Percentiles rank a stretch among this genome's conserved stretches.
These are phyloP conservation scores for Cydia fagiglandana DNA, from an alignment of 1,140 invertebrate species.

Conservation along the genomic window DNA sequence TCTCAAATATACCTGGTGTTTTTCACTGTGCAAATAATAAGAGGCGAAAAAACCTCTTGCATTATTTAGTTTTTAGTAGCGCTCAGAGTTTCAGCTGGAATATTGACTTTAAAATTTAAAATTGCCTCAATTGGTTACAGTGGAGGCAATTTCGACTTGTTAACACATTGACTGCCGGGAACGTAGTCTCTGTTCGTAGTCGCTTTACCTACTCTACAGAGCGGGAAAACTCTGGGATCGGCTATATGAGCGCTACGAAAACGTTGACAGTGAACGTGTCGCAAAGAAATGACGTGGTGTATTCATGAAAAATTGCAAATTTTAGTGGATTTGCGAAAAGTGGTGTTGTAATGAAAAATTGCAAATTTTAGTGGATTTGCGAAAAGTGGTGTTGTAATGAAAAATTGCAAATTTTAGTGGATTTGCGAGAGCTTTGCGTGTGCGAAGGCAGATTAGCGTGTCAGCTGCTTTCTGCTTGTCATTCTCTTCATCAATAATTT, in stretches of 20 bases:
- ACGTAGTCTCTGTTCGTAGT: too few relatives aligned
- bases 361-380: neutral
- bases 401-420: too few relatives aligned
- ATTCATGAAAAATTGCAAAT: too few relatives aligned
- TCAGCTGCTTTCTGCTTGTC: too few relatives aligned
- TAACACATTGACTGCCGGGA: neutral
- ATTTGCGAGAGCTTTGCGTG: neutral
- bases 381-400: neutral
- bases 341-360: too few relatives aligned
- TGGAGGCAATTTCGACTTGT: neutral
- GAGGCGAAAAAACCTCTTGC: too few relatives aligned
- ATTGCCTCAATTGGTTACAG: constrained; percentile 1
- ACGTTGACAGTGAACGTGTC: too few relatives aligned
- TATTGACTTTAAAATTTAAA: constrained; percentile 3
- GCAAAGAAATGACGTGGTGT: neutral
- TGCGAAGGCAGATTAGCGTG: too few relatives aligned
- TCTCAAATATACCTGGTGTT: neutral
- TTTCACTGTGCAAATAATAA: constrained; percentile 22
- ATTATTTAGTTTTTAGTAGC: constrained; percentile 12
- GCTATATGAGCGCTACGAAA: too few relatives aligned
- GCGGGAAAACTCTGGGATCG: too few relatives aligned
- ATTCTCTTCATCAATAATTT: too few relatives aligned
- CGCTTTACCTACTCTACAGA: too few relatives aligned
- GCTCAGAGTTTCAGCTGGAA: neutral
- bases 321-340: neutral